A percentile compares a stretch with the other conserved stretches of the same genome.
These are phyloP conservation scores for Pogonocherus hispidulus DNA, from an alignment of 2,888 invertebrate genomes.

Conservation along the genomic window DNA sequence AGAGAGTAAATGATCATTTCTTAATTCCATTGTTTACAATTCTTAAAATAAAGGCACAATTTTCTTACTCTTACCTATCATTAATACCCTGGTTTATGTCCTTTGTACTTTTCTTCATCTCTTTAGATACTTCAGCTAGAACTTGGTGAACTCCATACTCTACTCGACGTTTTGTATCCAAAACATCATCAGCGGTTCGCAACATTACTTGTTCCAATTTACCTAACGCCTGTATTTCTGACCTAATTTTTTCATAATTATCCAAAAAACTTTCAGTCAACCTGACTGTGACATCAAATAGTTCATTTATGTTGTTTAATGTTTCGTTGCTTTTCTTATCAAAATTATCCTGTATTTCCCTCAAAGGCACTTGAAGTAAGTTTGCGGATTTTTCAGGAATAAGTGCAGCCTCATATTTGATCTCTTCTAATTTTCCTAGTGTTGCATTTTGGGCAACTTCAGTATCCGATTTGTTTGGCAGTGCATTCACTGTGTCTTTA, in stretches of 20 bases:
- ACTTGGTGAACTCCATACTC: constrained; percentile 90
- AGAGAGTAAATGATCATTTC: too few relatives aligned
- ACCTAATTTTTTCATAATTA: constrained; percentile 71
- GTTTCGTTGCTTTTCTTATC: constrained; percentile 57
- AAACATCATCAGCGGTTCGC: constrained; percentile 86
- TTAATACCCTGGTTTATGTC: constrained; percentile 78
- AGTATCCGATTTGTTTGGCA: constrained; percentile 72
- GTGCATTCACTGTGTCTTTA: constrained; percentile 54
- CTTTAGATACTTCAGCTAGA: constrained; percentile 79
- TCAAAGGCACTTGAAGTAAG: constrained; percentile 43
- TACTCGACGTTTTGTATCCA: constrained; percentile 86
- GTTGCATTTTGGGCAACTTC: constrained; percentile 76
- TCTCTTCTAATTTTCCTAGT: constrained; percentile 46
- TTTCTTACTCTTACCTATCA: constrained; percentile 68
- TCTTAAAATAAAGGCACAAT: too few relatives aligned
- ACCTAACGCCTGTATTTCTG: constrained; percentile 72
- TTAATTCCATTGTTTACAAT: too few relatives aligned
- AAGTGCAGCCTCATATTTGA: constrained; percentile 34
- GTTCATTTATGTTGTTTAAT: constrained; percentile 56
- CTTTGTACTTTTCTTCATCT: constrained; percentile 76
- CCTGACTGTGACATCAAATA: constrained; percentile 72
- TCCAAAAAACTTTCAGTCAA: constrained; percentile 72
- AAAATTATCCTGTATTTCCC: constrained; percentile 50
- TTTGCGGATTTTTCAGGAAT: constrained; percentile 31
- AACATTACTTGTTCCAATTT: constrained; percentile 85